Conservation (phyloP, 2,113 vertebrate genomes). For the Calypte anna region DNA sequence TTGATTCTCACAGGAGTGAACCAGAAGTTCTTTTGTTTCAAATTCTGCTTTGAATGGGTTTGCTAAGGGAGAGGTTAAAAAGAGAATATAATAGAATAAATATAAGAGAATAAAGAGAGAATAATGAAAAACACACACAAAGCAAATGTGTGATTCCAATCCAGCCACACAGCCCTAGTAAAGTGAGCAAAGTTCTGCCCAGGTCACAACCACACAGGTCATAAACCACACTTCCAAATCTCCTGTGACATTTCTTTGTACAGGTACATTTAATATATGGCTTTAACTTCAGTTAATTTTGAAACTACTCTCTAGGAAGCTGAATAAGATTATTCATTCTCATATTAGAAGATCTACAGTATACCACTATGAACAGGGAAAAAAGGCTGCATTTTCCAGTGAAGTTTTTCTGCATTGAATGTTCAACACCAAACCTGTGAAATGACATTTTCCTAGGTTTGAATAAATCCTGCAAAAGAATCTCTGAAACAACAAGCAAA, state of each 20-base stretch:
- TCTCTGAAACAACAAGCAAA: not conserved
- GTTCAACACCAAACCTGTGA: not conserved
- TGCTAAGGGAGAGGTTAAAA: not conserved
- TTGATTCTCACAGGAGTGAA: not conserved
- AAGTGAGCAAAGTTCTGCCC: not conserved
- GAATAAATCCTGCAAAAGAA: not conserved
- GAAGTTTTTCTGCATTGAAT: not conserved
- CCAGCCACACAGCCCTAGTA: accelerated
- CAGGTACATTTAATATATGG: accelerated
- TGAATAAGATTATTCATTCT: not conserved
- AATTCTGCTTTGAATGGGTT: not conserved
- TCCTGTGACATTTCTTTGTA: not conserved
- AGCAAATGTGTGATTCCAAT: accelerated
- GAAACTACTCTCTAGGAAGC: not conserved
- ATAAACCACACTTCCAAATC: not conserved
- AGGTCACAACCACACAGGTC: not conserved
- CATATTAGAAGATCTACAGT: not conserved
- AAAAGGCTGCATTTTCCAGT: not conserved
- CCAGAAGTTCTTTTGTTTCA: not conserved
- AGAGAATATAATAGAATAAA: not conserved
- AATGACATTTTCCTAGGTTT: not conserved
- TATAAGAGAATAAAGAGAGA: not conserved
- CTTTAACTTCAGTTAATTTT: not conserved
- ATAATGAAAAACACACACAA: not conserved
- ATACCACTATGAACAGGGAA: not conserved